Evolutionary conservation across 2,797 vertebrate genomes (phyloP), one percentile per base, ranked within the genome.

Genomic region (Phalanger gymnotis): DNA sequence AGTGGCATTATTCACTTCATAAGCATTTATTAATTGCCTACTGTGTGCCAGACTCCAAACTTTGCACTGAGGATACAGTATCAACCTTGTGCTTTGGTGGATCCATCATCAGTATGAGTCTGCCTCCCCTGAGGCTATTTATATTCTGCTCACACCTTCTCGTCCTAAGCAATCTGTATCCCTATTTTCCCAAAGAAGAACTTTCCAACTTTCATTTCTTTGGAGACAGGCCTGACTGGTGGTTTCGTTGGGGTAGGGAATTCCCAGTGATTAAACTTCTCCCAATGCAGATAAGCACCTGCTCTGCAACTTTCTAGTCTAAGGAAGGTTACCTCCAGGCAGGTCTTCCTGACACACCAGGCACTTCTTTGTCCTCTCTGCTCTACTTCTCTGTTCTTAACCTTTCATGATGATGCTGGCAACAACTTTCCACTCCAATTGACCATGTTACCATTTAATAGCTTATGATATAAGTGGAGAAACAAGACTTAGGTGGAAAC

Each of bases 381-480:
- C 66, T 40, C 16, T 40, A n/a, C 1, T 14, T 92, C 54, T 96
- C 89, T 93, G 92, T 73, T 91, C 51, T 95, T 93, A 54, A 90
- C 53, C 54, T 81, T 66, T 40, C 16, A 40, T 7, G 5, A 73
- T 22, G n/a, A 73, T 40, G n/a, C n/a, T 25, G 0, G 22, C 10
- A 10, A 9, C 22, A 47, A 47, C n/a, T 9, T 81, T 40, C 22
- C 40, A 47, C 40, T 81, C 40, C 5, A 25, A 10, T 25, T 27
- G n/a, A 40, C 40, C 19, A 47, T 40, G 11, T 47, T 47, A 40
- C 73, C n/a, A 40, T 47, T 47, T 40, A 47, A 27, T 25, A 81
- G 4, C 31, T 25, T 47, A 11, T 81, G 40, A 81, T 25, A 40
- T 0, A 81, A 19, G 22, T 47, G 7, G 7, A 22, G 19, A 81